Evolutionary conservation across 2,888 invertebrate genomes (phyloP), one percentile per base, ranked within the genome.

Genomic region (Bhutanitis thaidina): DNA sequence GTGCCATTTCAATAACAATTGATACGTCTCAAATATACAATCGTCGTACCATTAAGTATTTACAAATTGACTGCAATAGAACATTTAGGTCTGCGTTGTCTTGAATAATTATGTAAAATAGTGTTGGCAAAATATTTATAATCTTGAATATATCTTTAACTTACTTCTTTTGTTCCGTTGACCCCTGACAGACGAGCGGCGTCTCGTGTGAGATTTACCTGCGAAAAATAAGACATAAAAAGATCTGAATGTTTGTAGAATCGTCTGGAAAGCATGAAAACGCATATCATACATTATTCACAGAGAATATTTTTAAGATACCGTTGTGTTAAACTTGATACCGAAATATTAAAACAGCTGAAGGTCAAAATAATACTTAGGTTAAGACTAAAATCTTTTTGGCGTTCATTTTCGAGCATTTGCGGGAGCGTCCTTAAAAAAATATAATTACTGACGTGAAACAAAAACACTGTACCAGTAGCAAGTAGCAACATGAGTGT

Each of bases 151-250:
- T 29, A 13, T 13, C 32, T 14, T 43, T 37, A 55, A 71, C 85
- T 80, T 72, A 90, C 90, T 83, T 80, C 80, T 83, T 75, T 87
- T 87, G 71, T 89, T 90, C 50, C 87, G 78, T 69, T 90, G 86
- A 52, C 90, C 91, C 56, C 91, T 90, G 29, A 89, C 89, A 9
- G 91, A 88, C 5, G 93, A 92, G 45, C 93, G 90, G 32, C 93
- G 90, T 52, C 91, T 85, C 16, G 91, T 91, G 64, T 91, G 91
- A 46, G 90, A 90, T 81, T 90, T 92, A 61, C 90, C 91, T 84
- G 83, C 52, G 71, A 77, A 61, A 39, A 64, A 58, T 53, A 47
- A 55, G 44, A 38, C 30, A 30, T 52, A 29, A 50, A 49, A 44
- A 50, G 36, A 16, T 13, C 49, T 29, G 43, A 36, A 36, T 49